Evolutionary conservation across 1,140 invertebrate genomes (phyloP).

Genomic region (Apis cerana): DNA sequence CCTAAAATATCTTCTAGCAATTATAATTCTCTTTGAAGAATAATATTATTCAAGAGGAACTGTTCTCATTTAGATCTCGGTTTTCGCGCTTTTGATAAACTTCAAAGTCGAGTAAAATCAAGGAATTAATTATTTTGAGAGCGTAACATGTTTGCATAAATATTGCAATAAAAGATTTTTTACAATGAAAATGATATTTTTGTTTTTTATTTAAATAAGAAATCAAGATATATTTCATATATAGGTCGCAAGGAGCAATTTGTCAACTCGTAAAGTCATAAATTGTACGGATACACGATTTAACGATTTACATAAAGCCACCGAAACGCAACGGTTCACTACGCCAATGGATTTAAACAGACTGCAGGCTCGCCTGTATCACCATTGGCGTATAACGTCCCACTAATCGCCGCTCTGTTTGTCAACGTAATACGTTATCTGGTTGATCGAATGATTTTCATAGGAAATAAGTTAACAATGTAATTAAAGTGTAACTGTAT

Average conservation of each 20-base stretch:
- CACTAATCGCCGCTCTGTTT: slow-evolving; percentile 65
- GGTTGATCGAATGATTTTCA: slow-evolving; percentile 58
- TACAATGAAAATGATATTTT: slow-evolving; percentile 28
- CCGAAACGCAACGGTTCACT: slow-evolving; percentile 38
- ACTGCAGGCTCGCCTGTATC: slow-evolving; percentile 65
- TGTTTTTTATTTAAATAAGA: not conserved
- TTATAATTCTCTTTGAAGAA: not conserved
- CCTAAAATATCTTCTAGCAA: slow-evolving; percentile 5
- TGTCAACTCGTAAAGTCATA: slow-evolving; percentile 68
- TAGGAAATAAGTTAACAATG: slow-evolving; percentile 46
- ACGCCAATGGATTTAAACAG: slow-evolving; percentile 72
- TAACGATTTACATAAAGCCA: slow-evolving; percentile 42
- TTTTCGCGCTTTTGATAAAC: slow-evolving; percentile 3
- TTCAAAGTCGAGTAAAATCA: slow-evolving; percentile 12
- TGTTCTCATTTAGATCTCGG: not conserved
- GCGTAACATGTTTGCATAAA: not conserved
- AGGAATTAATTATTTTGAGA: slow-evolving; percentile 10
- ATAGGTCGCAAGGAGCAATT: slow-evolving; percentile 67
- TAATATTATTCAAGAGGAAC: slow-evolving; percentile 11
- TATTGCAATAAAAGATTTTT: not conserved
- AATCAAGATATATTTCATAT: slow-evolving; percentile 46
- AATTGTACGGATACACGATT: slow-evolving; percentile 55
- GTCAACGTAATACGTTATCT: slow-evolving; percentile 64
- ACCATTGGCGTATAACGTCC: slow-evolving; percentile 68
- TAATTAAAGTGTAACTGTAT: slow-evolving; percentile 20